Base-by-base conservation (phyloP, 2,113 vertebrate genomes). In the Fukomys damarensis region DNA sequence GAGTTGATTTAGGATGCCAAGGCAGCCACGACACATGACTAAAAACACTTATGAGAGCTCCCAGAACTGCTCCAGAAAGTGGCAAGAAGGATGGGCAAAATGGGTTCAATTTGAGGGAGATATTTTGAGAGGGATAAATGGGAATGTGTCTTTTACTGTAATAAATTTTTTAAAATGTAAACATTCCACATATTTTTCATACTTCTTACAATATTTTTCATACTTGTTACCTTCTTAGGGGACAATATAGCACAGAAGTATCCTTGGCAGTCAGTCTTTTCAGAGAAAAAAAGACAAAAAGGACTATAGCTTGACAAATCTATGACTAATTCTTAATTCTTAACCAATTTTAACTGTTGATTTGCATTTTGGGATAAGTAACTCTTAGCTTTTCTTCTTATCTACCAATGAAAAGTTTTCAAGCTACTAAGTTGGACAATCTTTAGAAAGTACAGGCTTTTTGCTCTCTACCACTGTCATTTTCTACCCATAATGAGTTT, bases 231-330 rank as follows among this genome's bases (percentile, higher is more conserved):
- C 41, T 80, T 58, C 16, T 74, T 65, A 63, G n/a, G 30, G 49
- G 83, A 63, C 24, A 66, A 97, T 91, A 86, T 43, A 56, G 10
- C 30, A 58, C 35, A 38, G 11, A 95, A 93, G 58, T 86, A 12
- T 70, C 16, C n/a, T 46, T 65, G 59, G 94, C 85, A 91, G 43
- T 32, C 20, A 82, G 56, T 26, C 10, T 41, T 80, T 93, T 94
- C 16, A 3, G 80, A 49, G 63, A 5, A 4, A 28, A 77, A 93
- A 86, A n/a, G n/a, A n/a, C n/a, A n/a, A n/a, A n/a, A n/a, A n/a
- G 22, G 11, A 24, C 9, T 72, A 19, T 63, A 74, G 61, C 56
- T 56, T 65, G 65, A 70, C 0, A 63, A 30, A 19, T 52, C 0
- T 0, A 14, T 20, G 38, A 41, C 13, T 70, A 49, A 35, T 41